A percentile compares a stretch with the other conserved stretches of the same genome.
Conservation (phyloP, 2,888 invertebrate species). For the Hydropsyche betteni region DNA sequence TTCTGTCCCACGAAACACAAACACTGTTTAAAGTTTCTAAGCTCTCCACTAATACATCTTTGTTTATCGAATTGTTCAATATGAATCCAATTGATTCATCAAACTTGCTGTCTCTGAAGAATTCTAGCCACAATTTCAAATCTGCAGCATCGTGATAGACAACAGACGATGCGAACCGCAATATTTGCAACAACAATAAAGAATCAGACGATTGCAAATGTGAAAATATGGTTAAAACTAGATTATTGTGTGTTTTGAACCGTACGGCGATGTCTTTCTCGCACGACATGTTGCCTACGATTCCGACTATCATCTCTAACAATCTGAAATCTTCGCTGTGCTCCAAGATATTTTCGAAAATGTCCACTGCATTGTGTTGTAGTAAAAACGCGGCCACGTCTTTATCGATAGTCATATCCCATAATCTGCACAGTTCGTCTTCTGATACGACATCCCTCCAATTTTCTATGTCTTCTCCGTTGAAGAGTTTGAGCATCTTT, state of each 20-base stretch:
- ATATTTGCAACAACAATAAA: slow-evolving; percentile 75
- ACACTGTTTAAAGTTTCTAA: slow-evolving; percentile 70
- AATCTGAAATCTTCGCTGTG: slow-evolving; percentile 68
- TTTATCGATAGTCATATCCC: slow-evolving; percentile 86
- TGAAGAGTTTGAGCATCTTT: slow-evolving; percentile 60
- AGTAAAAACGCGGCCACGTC: slow-evolving; percentile 78
- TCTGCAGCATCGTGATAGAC: slow-evolving; percentile 61
- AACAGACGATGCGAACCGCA: slow-evolving; percentile 73
- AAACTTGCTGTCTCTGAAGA: slow-evolving; percentile 63
- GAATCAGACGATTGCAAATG: slow-evolving; percentile 73
- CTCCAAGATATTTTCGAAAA: slow-evolving; percentile 66
- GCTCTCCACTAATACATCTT: slow-evolving; percentile 66
- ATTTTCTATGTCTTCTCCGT: slow-evolving; percentile 60
- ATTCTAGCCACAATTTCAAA: slow-evolving; percentile 61
- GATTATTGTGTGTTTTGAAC: slow-evolving; percentile 60
- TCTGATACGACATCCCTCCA: slow-evolving; percentile 54
- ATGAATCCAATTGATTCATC: slow-evolving; percentile 74
- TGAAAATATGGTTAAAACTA: slow-evolving; percentile 67
- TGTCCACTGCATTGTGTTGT: slow-evolving; percentile 72
- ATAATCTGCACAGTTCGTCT: slow-evolving; percentile 77
- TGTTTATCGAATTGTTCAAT: slow-evolving; percentile 77
- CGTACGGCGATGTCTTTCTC: slow-evolving; percentile 68
- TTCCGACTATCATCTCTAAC: slow-evolving; percentile 84
- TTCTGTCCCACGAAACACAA: slow-evolving; percentile 61
- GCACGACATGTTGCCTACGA: slow-evolving; percentile 85